Base-by-base conservation (phyloP, 2,888 invertebrate species). In the Eupithecia centaureata region DNA sequence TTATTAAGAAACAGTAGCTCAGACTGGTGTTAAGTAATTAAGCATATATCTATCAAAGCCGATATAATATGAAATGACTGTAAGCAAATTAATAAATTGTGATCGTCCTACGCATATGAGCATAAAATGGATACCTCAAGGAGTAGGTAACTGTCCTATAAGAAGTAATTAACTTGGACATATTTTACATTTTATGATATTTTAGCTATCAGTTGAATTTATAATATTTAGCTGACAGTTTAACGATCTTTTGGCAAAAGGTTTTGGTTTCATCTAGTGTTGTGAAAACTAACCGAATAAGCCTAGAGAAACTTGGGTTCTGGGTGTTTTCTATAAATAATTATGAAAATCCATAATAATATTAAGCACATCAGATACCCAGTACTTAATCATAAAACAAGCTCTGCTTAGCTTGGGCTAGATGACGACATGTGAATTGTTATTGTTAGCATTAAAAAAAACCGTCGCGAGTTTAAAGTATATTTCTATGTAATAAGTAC, bases 11-110 rank as follows among this genome's bases (percentile, higher is more conserved):
- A 72, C 73, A 72, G 73, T 65, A 72, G 75, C 68, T 60, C 27
- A 56, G 67, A 71, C 66, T 51, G 62, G 70, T 68, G 70, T 70
- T 58, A 60, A 59, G 18, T 71, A 67, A 71, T 73, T 73, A 75
- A 64, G 52, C 30, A 57, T 57, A 57, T 57, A 32, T 32, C 57
- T 32, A 32, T 32, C 57, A 57, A 27, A 28, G n/a, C 7, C 10
- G 8, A 28, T 27, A 56, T 56, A 63, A 70, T 61, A 47, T 65
- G 56, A 63, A 61, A 58, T 61, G 32, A 65, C 56, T 60, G 63
- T 72, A 67, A 69, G 69, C 66, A 63, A 68, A 72, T 72, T 70
- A 70, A 69, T 75, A 75, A 75, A 71, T 73, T 73, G 73, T 71
- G 63, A 33, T 56, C 73, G 7, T 65, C 75, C 75, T 70, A 75